Base-by-base conservation (phyloP, 2,113 vertebrate species). In the Lophochroa leadbeateri region DNA sequence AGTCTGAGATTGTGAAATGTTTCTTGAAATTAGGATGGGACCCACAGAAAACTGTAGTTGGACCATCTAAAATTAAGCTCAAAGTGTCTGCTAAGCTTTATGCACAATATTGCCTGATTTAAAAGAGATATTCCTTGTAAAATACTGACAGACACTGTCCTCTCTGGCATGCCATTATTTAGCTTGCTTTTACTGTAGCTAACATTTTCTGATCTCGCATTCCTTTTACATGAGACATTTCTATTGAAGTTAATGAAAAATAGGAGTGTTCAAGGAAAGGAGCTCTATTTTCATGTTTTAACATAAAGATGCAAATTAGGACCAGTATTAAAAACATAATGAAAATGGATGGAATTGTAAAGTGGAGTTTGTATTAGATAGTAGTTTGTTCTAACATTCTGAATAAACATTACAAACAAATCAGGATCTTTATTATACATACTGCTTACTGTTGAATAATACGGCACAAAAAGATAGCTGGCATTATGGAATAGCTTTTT, bases 291-390 rank as follows among this genome's bases (percentile, higher is more conserved):
- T 86, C 50, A 61, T 72, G 47, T 90, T 93, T 81, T 82, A 88
- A 49, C 80, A 86, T 82, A 93, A 92, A 83, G 69, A 88, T 95
- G 90, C 76, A 96, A 90, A 95, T 94, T 61, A 81, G 35, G 21
- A 71, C 17, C 29, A 47, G 35, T 64, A 83, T 81, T 71, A 88
- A 81, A 88, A 88, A 28, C 21, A 39, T 84, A 72, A 75, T 13
- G 0, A 78, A 92, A 95, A 82, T 55, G 18, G 20, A 81, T 74
- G 76, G 71, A 92, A 88, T 81, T 91, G 17, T 71, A 92, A 92
- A 94, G 60, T 60, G 55, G 80, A 64, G n/a, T 84, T 75, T 92
- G 33, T 61, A 55, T 39, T 84, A 57, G 80, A 44, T 24, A 24
- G 83, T 64, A 87, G 84, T 94, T 97, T 72, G 57, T 87, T 76